A percentile compares a stretch with the other conserved stretches of the same genome.
These are phyloP conservation scores for Dicrurus megarhynchus DNA, from an alignment of 2,113 vertebrate genomes.

Conservation along the genomic window DNA sequence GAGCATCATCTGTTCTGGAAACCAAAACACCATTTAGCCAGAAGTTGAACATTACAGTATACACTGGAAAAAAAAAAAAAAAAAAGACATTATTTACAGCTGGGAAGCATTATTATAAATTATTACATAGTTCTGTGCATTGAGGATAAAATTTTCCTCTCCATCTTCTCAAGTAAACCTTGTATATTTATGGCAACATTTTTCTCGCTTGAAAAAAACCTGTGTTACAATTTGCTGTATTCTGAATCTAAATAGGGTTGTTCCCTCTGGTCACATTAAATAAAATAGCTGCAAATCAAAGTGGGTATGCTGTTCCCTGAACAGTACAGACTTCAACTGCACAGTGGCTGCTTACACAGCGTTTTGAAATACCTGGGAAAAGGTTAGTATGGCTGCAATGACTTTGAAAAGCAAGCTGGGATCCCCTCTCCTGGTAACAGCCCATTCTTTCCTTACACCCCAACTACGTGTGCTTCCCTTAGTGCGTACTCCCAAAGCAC, in stretches of 20 bases:
- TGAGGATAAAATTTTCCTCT: background rate
- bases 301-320: background rate
- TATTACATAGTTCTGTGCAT: background rate
- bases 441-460: background rate
- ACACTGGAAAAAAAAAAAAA: background rate
- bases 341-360: background rate
- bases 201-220: background rate
- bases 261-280: background rate
- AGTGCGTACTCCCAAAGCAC: background rate
- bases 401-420: background rate
- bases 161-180: background rate
- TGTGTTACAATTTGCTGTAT: fast-evolving
- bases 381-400: background rate
- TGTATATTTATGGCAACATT: background rate
- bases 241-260: background rate
- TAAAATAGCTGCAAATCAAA: background rate
- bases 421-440: background rate
- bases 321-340: background rate
- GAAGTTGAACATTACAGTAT: background rate
- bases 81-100: background rate
- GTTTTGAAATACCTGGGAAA: background rate
- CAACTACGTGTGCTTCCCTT: background rate
- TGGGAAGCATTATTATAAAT: background rate
- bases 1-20: background rate
- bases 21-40: background rate